Percentiles rank a stretch among this genome's conserved stretches.
These are phyloP conservation scores for Gallinago undulata DNA, from an alignment of 2,113 vertebrate genomes.

Conservation along the genomic window DNA sequence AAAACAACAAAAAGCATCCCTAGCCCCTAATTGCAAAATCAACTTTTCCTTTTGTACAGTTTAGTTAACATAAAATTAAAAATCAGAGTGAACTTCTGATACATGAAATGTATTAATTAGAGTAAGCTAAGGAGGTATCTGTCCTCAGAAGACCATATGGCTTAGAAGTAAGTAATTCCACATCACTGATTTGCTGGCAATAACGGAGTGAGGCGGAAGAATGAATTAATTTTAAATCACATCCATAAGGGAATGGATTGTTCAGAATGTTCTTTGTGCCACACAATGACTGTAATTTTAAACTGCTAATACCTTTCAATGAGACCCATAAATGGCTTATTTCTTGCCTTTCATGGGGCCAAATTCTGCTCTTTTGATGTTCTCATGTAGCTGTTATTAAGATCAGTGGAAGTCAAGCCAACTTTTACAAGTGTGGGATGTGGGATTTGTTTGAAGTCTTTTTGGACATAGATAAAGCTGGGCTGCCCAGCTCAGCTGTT, in stretches of 20 bases:
- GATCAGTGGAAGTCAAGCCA: neutral
- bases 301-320: constrained; percentile 62
- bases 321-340: constrained; percentile 43
- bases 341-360: constrained; percentile 44
- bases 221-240: constrained; percentile 66
- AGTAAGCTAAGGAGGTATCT: constrained; percentile 39
- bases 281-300: constrained; percentile 66
- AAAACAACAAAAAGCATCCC: neutral
- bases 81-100: neutral
- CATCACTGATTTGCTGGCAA: constrained; percentile 67
- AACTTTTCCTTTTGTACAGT: constrained; percentile 2
- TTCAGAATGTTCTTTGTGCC: constrained; percentile 55
- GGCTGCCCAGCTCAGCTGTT: neutral
- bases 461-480: neutral
- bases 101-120: constrained; percentile 54
- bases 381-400: neutral
- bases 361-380: constrained; percentile 50
- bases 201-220: constrained; percentile 56
- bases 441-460: neutral
- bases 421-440: neutral
- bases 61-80: constrained; percentile 14
- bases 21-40: constrained; percentile 15
- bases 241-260: constrained; percentile 63
- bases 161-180: constrained; percentile 68
- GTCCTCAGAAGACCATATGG: constrained; percentile 66